Conservation (phyloP, 2,888 invertebrate genomes). For the Nomada fucata region DNA sequence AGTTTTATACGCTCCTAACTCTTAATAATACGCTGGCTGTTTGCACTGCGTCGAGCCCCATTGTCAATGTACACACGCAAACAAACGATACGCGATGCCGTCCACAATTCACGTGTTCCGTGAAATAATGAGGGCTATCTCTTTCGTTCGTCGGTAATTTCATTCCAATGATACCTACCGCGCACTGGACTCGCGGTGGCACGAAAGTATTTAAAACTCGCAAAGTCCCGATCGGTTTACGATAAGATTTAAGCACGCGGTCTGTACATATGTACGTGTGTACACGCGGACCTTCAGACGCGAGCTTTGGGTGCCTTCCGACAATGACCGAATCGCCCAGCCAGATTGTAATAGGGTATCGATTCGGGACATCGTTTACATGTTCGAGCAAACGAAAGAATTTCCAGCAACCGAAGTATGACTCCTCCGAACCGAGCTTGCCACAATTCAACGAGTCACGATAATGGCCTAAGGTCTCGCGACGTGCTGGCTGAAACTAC, state of each 20-base stretch:
- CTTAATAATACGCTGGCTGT: conserved; percentile 62
- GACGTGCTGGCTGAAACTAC: too few relatives aligned
- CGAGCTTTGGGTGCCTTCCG: too few relatives aligned
- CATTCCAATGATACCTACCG: conserved; percentile 17
- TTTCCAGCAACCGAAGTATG: too few relatives aligned
- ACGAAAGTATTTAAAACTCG: conserved; percentile 23
- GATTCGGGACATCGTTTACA: too few relatives aligned
- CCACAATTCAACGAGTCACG: too few relatives aligned
- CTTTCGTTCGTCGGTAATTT: conserved; percentile 43
- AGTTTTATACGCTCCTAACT: conserved; percentile 66
- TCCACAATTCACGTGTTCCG: conserved; percentile 34
- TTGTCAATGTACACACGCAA: conserved; percentile 47
- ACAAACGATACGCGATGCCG: conserved; percentile 47
- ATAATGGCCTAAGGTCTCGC: too few relatives aligned
- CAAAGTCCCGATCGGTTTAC: neutral
- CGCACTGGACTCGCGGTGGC: neutral
- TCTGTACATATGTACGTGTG: too few relatives aligned
- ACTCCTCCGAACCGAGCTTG: neutral
- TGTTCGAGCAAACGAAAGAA: too few relatives aligned
- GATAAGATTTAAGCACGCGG: too few relatives aligned
- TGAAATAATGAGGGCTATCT: conserved; percentile 45
- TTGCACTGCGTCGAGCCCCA: conserved; percentile 41
- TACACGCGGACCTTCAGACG: too few relatives aligned
- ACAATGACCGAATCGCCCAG: too few relatives aligned
- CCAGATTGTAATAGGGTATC: too few relatives aligned